These are phyloP conservation scores for Pelvicachromis taeniatus DNA, from an alignment of 2,113 vertebrate genomes.

Conservation along the genomic window DNA sequence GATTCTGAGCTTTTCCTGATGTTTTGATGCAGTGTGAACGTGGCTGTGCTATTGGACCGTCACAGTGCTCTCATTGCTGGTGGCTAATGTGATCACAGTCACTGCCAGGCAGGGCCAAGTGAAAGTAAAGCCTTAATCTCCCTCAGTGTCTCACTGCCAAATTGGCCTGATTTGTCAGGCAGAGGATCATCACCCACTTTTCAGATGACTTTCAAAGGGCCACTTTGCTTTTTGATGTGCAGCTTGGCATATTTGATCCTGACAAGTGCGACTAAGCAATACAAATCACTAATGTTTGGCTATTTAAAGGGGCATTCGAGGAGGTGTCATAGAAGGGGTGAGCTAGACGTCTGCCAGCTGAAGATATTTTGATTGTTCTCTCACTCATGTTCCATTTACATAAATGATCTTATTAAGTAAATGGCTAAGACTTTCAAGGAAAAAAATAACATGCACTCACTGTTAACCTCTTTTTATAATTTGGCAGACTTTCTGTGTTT, in stretches of 20 bases:
- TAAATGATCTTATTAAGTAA: not conserved
- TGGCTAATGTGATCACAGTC: conserved; percentile 64
- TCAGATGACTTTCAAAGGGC: conserved; percentile 53
- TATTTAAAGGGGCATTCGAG: not conserved
- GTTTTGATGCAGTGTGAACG: conserved; percentile 29
- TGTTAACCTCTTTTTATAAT: conserved; percentile 15
- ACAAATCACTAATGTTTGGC: conserved; percentile 5
- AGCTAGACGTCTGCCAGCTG: not conserved
- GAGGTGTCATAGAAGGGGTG: not conserved
- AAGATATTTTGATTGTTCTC: not conserved
- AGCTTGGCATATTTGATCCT: conserved; percentile 34
- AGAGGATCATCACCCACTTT: conserved; percentile 52
- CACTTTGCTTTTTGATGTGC: conserved; percentile 52
- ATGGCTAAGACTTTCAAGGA: not conserved
- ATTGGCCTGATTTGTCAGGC: conserved; percentile 59
- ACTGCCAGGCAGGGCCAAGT: conserved; percentile 38
- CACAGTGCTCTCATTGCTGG: conserved; percentile 46
- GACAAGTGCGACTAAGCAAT: conserved; percentile 22
- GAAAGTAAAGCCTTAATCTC: conserved; percentile 57
- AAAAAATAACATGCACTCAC: not conserved
- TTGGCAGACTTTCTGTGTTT: conserved; percentile 16
- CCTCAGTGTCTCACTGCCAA: conserved; percentile 50
- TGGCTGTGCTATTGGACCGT: conserved; percentile 35
- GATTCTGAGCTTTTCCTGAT: not conserved
- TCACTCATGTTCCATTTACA: not conserved